A percentile compares a stretch with the other conserved stretches of the same genome.
These are phyloP conservation scores for Globodera ellingtonae DNA, from an alignment of 1,140 invertebrate species.

Conservation along the genomic window DNA sequence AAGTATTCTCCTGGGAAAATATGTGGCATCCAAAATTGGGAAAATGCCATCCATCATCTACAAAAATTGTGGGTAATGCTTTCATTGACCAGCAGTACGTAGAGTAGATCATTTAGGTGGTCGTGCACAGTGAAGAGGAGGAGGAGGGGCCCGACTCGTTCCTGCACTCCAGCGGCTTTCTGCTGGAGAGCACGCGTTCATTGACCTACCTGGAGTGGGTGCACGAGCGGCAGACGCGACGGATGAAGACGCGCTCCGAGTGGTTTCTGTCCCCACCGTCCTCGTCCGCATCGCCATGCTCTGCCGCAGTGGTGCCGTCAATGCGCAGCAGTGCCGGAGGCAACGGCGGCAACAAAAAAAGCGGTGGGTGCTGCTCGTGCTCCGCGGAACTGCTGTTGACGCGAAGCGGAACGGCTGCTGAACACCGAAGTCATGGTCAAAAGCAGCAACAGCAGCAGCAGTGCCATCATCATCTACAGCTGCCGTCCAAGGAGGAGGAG, in stretches of 20 bases:
- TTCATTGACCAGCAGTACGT: too few species aligned
- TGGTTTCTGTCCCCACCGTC: slow-evolving; percentile 76
- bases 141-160: slow-evolving; percentile 2
- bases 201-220: slow-evolving; percentile 87
- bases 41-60: too few species aligned
- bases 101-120: slow-evolving; percentile 13
- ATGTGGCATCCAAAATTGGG: too few species aligned
- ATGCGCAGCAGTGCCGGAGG: slow-evolving; percentile 35
- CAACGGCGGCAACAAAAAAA: slow-evolving; percentile 3
- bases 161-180: slow-evolving; percentile 68
- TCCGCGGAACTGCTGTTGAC: neutral
- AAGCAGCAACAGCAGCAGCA: neutral
- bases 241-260: slow-evolving; percentile 88
- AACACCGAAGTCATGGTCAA: neutral
- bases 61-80: too few species aligned
- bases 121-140: slow-evolving; percentile 29
- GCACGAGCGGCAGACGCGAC: slow-evolving; percentile 85
- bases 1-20: too few species aligned
- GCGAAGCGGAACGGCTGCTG: neutral
- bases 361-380: slow-evolving; percentile 15
- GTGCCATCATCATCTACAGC: neutral
- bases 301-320: slow-evolving; percentile 34
- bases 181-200: slow-evolving; percentile 87
- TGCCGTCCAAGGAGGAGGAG: slow-evolving; percentile 9
- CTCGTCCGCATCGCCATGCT: slow-evolving; percentile 15